Base-by-base conservation (phyloP, 1,140 invertebrate species). In the Hypsibius dujardini region DNA sequence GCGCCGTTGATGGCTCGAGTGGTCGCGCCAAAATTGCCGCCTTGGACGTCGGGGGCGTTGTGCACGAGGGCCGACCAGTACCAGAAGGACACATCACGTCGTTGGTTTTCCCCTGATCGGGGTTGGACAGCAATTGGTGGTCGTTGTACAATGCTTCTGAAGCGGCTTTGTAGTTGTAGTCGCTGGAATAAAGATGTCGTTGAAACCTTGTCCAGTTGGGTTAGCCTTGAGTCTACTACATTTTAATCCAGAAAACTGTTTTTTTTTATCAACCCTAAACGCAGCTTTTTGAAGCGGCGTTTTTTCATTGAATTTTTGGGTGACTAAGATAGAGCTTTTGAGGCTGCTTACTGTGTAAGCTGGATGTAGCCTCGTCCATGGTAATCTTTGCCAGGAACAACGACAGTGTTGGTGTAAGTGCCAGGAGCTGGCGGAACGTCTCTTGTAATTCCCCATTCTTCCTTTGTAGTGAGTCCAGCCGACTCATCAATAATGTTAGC, bases 1-100 rank as follows among this genome's bases (percentile, higher is more conserved):
- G 7, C 50, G 50, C 71, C 62, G 46, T 72, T 72, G 3, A 72
- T 72, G 42, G 71, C 71, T 70, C 69, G 69, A 50, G 62, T 72
- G 46, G 62, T 70, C 12, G 59, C 28, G 28, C 71, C 71, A 46
- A 72, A 72, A 56, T 45, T 12, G 15, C 73, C 73, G 46, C 70
- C 47, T 71, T 70, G 59, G 12, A 72, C 71, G 40, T 69, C 47
- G 47, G 28, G 3, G 46, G 40, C 28, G 14, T 67, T 59, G 1
- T 73, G 73, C n/a, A 74, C 73, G 70, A 73, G 71, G 42, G 71
- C 42, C 46, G 73, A 73, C 73, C 73, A 74, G 45, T 71, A 74
- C 73, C 73, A 74, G 67, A 73, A 74, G 28, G 73, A 72, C 2
- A 73, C 73, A 40, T 46, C 73, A 70, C 73, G 15, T 74, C 73